Evolutionary conservation across 2,888 invertebrate genomes (phyloP).

Genomic region (Cantharis nigra): DNA sequence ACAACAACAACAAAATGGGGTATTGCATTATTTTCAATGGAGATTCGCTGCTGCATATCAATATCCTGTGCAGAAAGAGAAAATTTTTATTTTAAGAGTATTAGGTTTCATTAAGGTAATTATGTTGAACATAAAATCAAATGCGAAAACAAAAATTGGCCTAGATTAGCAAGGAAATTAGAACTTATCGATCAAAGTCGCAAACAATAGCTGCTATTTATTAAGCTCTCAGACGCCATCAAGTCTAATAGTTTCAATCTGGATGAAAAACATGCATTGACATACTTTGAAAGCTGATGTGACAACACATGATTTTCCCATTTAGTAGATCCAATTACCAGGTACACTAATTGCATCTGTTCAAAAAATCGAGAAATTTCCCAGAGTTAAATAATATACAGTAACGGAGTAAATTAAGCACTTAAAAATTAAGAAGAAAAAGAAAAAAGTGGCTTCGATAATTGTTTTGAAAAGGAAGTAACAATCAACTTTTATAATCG

Average conservation of each 20-base stretch:
- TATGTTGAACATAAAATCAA: background rate
- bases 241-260: conserved; percentile 16
- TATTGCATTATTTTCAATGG: no score
- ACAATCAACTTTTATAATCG: background rate
- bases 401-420: background rate
- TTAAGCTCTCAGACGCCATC: conserved; percentile 4
- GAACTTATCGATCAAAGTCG: conserved; percentile 9
- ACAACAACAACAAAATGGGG: no score
- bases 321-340: no score
- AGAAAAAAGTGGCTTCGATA: background rate
- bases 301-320: no score
- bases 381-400: no score
- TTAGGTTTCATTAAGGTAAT: background rate
- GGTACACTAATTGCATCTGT: no score
- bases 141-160: background rate
- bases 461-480: background rate
- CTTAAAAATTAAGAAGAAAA: background rate
- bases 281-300: background rate
- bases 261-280: background rate
- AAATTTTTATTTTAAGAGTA: no score
- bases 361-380: no score
- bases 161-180: background rate
- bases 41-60: no score
- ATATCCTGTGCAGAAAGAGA: no score
- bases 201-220: conserved; percentile 9